Conservation (phyloP, 2,113 vertebrate species). For the Pteronura brasiliensis region DNA sequence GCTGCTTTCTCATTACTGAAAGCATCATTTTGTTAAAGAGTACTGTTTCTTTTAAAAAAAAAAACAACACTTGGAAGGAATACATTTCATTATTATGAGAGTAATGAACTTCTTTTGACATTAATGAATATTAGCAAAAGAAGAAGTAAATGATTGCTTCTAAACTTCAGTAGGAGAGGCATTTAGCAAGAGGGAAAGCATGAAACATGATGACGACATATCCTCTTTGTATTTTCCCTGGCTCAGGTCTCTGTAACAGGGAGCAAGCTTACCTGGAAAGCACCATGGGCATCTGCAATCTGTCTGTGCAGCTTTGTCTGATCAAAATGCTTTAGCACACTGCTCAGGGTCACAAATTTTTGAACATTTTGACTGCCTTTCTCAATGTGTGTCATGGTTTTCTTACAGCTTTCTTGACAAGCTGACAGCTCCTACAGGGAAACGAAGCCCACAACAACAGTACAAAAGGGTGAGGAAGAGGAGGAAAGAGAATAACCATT, state of each 20-base stretch:
- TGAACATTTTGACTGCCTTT: conserved; percentile 90
- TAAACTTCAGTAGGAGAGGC: background rate
- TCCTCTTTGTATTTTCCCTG: background rate
- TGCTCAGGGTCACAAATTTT: conserved; percentile 84
- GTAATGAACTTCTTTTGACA: background rate
- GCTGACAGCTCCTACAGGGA: conserved; percentile 89
- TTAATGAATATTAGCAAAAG: background rate
- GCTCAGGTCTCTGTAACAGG: rapidly evolving
- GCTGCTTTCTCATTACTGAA: background rate
- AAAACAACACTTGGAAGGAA: background rate
- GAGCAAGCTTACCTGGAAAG: conserved; percentile 88
- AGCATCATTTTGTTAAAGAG: background rate
- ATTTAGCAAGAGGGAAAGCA: background rate
- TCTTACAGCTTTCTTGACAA: conserved; percentile 94
- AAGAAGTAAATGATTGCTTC: background rate
- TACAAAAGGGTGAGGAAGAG: background rate
- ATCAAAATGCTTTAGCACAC: conserved; percentile 89
- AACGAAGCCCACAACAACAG: background rate
- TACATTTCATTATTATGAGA: background rate
- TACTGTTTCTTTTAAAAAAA: background rate
- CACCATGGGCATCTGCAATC: conserved; percentile 87
- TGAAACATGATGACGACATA: rapidly evolving
- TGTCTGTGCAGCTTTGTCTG: conserved; percentile 90
- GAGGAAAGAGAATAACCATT: background rate
- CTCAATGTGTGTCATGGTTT: conserved; percentile 88